Base-by-base conservation (phyloP, 2,797 vertebrate genomes). In the Muscicapa striata region DNA sequence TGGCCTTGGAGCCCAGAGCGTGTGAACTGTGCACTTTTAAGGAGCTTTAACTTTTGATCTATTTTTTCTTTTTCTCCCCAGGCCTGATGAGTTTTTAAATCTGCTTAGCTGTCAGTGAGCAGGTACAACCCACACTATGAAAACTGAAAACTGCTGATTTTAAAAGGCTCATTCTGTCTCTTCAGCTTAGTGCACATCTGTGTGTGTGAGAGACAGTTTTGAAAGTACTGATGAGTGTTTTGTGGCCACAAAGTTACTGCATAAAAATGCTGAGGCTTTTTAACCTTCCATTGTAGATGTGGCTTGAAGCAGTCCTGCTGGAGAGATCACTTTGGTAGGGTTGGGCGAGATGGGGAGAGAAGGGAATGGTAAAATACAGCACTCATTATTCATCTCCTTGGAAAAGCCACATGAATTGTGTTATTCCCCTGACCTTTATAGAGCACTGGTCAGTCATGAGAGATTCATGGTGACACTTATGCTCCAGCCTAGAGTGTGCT, bases 1-100 rank as follows among this genome's bases (percentile, higher is more conserved):
- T 57, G 48, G 74, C 85, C 73, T 67, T 66, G 29, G 45, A 85
- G 74, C 67, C 6, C 2, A 5, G 32, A 78, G 70, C 1, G 1
- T 83, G 79, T 78, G 74, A 96, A 43, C 63, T 55, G 24, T 78
- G 87, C 41, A 5, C 69, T 94, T 90, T 43, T 62, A 67, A 93
- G 87, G 66, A 90, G 88, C 74, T 95, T 90, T 87, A 87, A 90
- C 48, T 93, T 93, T n/a, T 84, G 78, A 58, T 94, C 59, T 67
- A 29, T 45, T 54, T 49, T 52, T 72, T 48, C 10, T 77, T 87
- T 59, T 68, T 9, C 9, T 22, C 11, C 38, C 51, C 41, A 81
- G 59, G 51, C 80, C 36, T 81, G 41, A 90, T 72, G 69, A 69
- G 67, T 81, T 94, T 91, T 76, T n/a, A 55, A 91, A 74, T 84